These are phyloP conservation scores for Clusia tigrina DNA, from an alignment of 2,888 invertebrate genomes.

Conservation along the genomic window DNA sequence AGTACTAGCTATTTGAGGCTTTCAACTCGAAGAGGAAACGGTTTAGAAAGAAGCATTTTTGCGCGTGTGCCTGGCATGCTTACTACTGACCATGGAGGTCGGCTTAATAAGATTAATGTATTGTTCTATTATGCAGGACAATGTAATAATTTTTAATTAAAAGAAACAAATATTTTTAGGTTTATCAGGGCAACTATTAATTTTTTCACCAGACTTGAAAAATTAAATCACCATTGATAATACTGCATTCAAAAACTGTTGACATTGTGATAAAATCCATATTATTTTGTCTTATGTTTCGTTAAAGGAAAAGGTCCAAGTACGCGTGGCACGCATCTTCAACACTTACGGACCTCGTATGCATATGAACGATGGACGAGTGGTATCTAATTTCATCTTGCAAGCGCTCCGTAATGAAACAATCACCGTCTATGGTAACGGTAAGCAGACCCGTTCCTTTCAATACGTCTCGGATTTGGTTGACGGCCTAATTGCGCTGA, in stretches of 20 bases:
- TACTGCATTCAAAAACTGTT: background rate
- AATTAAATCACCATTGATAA: no score
- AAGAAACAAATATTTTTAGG: no score
- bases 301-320: slow-evolving; percentile 82
- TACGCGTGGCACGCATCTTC: slow-evolving; percentile 97
- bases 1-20: no score
- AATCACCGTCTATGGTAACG: slow-evolving; percentile 92
- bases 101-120: no score
- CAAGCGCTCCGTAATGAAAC: slow-evolving; percentile 95
- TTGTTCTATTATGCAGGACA: no score
- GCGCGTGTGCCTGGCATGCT: no score
- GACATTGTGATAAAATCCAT: background rate
- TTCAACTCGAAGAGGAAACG: background rate
- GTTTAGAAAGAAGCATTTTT: no score
- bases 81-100: no score
- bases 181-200: no score
- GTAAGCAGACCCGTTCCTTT: slow-evolving; percentile 93
- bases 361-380: slow-evolving; percentile 97
- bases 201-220: no score
- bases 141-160: no score
- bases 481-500: slow-evolving; percentile 89
- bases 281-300: background rate
- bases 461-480: slow-evolving; percentile 98
- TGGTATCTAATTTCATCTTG: slow-evolving; percentile 97
- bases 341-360: slow-evolving; percentile 99